Evolutionary conservation across 2,888 invertebrate genomes (phyloP), one percentile per base, ranked within the genome.

Genomic region (Zele albiditarsus): DNA sequence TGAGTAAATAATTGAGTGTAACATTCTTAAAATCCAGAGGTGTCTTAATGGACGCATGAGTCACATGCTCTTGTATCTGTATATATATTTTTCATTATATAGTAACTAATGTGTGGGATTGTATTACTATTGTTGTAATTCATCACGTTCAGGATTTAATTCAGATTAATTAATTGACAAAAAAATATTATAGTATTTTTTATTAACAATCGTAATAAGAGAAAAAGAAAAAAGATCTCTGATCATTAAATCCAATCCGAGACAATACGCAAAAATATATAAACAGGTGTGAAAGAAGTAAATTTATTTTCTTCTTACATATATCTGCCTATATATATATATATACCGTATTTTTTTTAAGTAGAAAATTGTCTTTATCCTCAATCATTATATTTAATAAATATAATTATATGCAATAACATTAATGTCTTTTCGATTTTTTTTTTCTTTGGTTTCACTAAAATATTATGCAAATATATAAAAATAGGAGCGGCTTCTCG

Each of bases 261-360:
- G 53, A 53, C 53, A 53, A 20, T 20, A 53, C 20, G 53, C 20
- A 53, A 20, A 53, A 53, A 20, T 20, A 20, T 53, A 53, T 53
- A 53, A 53, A 53, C 53, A 53, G 53, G 53, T 53, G 53, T 53
- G 20, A 53, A 53, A 53, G 62, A 62, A 62, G 62, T 62, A 31
- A 62, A 62, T 62, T 62, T n/a, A 62, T 62, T 20, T n/a, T 62
- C 31, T 28, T 62, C 31, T 31, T 31, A 62, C 27, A 65, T 65
- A 23, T 12, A 42, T 65, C 33, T 23, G 38, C 20, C 20, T 65
- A 63, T 28, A 31, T 63, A 23, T 28, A 31, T 63, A 23, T 62
- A 28, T 28, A 25, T 31, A 62, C 31, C 16, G 28, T 62, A 28
- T n/a, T 62, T 38, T 8, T 38, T 38, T 8, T 12, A 38, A 38